These are phyloP conservation scores for Spilogale gracilis DNA, from an alignment of 2,113 vertebrate genomes.

Conservation along the genomic window DNA sequence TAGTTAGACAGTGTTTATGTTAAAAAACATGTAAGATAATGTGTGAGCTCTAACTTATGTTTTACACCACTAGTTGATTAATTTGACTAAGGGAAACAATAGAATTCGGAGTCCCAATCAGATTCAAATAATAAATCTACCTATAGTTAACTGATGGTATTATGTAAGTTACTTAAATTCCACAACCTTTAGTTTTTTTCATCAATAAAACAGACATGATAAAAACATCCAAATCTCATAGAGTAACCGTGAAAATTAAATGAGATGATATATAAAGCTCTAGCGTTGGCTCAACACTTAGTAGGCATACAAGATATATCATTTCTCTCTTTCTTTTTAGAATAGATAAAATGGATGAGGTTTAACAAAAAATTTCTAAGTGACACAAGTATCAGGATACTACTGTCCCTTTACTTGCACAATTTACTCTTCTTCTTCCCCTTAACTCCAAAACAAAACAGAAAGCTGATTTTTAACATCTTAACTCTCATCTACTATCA, in stretches of 20 bases:
- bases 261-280: neutral
- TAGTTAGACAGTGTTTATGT: neutral
- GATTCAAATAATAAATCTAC: neutral
- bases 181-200: slow-evolving; percentile 24
- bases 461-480: neutral
- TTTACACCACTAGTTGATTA: neutral
- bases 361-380: slow-evolving; percentile 14
- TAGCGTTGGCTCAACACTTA: neutral
- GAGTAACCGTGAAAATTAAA: neutral
- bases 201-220: slow-evolving; percentile 3
- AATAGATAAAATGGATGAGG: neutral
- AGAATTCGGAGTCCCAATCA: neutral
- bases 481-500: neutral
- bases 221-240: neutral
- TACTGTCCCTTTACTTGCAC: neutral
- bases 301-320: neutral
- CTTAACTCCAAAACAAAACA: neutral
- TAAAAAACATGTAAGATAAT: neutral
- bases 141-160: neutral
- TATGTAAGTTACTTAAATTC: neutral
- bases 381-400: neutral
- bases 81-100: slow-evolving; percentile 12
- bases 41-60: neutral
- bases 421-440: neutral
- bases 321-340: slow-evolving; percentile 25